These are phyloP conservation scores for Augiades crinisus DNA, from an alignment of 2,888 invertebrate species.

Conservation along the genomic window DNA sequence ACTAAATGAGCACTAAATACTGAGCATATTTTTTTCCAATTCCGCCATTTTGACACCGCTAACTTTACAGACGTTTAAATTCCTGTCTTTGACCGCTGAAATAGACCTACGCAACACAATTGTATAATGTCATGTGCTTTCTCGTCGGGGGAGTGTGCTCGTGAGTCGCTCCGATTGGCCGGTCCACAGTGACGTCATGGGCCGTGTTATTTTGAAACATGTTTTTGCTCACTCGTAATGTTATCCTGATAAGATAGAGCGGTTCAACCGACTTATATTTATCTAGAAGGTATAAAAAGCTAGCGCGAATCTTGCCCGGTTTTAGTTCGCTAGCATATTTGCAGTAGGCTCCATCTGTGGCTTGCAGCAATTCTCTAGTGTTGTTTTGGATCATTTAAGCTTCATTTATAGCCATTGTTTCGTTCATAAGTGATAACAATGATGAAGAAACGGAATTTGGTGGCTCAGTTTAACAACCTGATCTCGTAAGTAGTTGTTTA, in stretches of 20 bases:
- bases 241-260: conserved; percentile 60
- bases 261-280: conserved; percentile 34
- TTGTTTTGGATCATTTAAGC: conserved; percentile 24
- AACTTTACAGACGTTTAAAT: no score
- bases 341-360: conserved; percentile 36
- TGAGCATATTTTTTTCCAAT: no score
- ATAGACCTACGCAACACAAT: conserved; percentile 14
- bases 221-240: conserved; percentile 49
- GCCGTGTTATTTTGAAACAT: conserved; percentile 57
- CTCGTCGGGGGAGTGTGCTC: conserved; percentile 62
- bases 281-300: conserved; percentile 52
- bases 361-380: not conserved
- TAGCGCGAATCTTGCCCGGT: conserved; percentile 32
- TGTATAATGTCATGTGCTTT: conserved; percentile 48
- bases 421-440: conserved; percentile 40
- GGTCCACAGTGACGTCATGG: conserved; percentile 53
- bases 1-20: no score
- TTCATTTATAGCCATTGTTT: not conserved
- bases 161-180: conserved; percentile 53
- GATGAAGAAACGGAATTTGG: conserved; percentile 64
- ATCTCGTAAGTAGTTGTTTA: conserved; percentile 56
- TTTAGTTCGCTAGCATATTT: conserved; percentile 41
- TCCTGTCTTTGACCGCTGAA: conserved; percentile 57
- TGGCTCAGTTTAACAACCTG: conserved; percentile 58
- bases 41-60: no score